Base-by-base conservation (phyloP, 2,888 invertebrate genomes). In the Lycocerus yunnanus region DNA sequence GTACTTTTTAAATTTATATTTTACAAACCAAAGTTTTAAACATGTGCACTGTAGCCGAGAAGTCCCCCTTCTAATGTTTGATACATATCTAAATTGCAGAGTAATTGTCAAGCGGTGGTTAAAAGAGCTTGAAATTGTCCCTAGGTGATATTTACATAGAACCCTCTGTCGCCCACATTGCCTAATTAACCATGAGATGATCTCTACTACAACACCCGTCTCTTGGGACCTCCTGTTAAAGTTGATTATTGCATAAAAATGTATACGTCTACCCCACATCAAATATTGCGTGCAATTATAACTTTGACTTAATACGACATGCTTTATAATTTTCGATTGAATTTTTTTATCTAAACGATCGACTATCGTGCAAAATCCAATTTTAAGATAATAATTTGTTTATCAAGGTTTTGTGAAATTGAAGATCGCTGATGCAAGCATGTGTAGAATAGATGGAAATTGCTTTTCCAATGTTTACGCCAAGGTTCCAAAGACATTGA, bases 61-160 rank as follows among this genome's bases (percentile, higher is more conserved):
- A 61, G n/a, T 69, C 16, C 72, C 75, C 71, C 75, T 66, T 59
- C 69, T 72, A 59, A 71, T 74, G 79, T 74, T 80, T 78, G 86
- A 86, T 87, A 86, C 85, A 84, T 85, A 87, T 87, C 87, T 86
- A 87, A 87, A 87, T 87, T 87, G 85, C 83, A 77, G 79, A 84
- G 85, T 87, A 87, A 87, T 87, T 86, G 86, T 86, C 85, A 83
- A 82, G 84, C 84, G 85, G 86, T 86, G 87, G 84, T 86, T 87
- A 87, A 87, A 86, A 87, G 87, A 85, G 87, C 87, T 87, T 87
- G 87, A 87, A 87, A 87, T 87, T 87, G 87, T 86, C 85, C 85
- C 84, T 81, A 80, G 83, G 81, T 83, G 84, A 83, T 84, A 84
- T 85, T 84, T 84, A 84, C 84, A 84, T 84, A 83, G 83, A 81